phyloP scores from a whole-genome alignment of 2,113 vertebrate genomes.

The Gobiocypris rarus region DNA sequence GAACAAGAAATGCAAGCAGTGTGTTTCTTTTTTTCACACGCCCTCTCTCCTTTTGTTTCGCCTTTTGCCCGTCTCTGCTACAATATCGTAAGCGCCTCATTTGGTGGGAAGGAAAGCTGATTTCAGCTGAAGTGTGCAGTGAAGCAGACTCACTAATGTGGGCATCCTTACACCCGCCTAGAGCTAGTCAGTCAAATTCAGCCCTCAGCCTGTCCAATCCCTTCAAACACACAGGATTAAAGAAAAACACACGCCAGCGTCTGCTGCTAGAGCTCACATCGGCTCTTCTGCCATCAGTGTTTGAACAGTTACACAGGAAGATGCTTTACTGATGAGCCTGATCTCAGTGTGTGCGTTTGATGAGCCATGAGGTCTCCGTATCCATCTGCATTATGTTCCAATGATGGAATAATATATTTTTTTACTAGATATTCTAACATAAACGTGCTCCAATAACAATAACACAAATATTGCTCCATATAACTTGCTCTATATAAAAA shows the following conservation, averaged over 20 bases:
- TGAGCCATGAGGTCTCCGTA: conserved; percentile 1
- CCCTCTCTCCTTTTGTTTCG: background rate
- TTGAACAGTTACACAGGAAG: conserved; percentile 29
- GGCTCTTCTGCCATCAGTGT: conserved; percentile 7
- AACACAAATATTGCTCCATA: too few species aligned
- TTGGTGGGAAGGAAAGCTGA: conserved; percentile 36
- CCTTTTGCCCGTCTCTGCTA: background rate
- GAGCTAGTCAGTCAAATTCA: conserved; percentile 48
- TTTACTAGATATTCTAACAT: background rate
- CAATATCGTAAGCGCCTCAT: conserved; percentile 40
- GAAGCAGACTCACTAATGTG: conserved; percentile 42
- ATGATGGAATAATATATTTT: background rate
- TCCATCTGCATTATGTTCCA: background rate
- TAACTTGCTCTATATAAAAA: too few species aligned
- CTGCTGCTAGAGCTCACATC: conserved; percentile 13
- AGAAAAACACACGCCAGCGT: conserved; percentile 31
- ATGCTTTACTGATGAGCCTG: conserved; percentile 33
- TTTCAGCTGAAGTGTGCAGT: conserved; percentile 48
- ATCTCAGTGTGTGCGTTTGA: conserved; percentile 1
- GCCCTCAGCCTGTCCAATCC: conserved; percentile 43
- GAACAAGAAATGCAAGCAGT: background rate
- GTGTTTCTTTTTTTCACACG: conserved; percentile 1
- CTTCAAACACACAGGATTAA: conserved; percentile 46
- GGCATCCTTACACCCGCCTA: conserved; percentile 45
- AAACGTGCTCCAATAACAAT: background rate